Evolutionary conservation across 2,888 invertebrate genomes (phyloP), one percentile per base, ranked within the genome.

Genomic region (Nephrocerus scutellatus): DNA sequence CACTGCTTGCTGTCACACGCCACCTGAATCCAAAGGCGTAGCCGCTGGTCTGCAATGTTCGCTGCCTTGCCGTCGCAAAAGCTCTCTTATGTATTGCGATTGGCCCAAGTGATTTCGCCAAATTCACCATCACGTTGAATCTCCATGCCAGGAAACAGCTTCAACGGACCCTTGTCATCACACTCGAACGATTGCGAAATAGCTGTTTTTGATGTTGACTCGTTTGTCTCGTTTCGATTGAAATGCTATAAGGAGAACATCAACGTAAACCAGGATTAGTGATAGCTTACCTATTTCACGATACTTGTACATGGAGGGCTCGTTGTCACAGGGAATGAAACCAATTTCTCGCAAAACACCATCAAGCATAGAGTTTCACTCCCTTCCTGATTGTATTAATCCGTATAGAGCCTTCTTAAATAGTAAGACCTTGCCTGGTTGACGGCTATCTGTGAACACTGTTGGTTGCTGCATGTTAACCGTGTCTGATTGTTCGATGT

Each of bases 391-490:
- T 32, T 39, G 32, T 18, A 32, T 33, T 8, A 39, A 33, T 2
- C 32, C 28, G 9, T 39, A 28, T 37, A 30, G 8, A 2, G 24
- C 37, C 25, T 37, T 37, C n/a, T 37, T 37, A n/a, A n/a, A n/a
- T n/a, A n/a, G n/a, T n/a, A n/a, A n/a, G n/a, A n/a, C n/a, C n/a
- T n/a, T n/a, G n/a, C n/a, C n/a, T n/a, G n/a, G n/a, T n/a, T 35
- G 14, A 16, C 16, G 28, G 16, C 15, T 19, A 18, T 36, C 28
- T 36, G 5, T 9, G n/a, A n/a, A 25, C 19, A 26, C 25, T 21
- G 7, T 4, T 21, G 30, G n/a, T n/a, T n/a, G n/a, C n/a, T n/a
- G n/a, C n/a, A n/a, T 35, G 12, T 30, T 30, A 29, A 36, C 29
- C 12, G 16, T 30, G 23, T 30, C 23, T 23, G 33, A 24, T 2